phyloP scores from a whole-genome alignment of 2,113 vertebrate genomes.

The Myotis brandtii region DNA sequence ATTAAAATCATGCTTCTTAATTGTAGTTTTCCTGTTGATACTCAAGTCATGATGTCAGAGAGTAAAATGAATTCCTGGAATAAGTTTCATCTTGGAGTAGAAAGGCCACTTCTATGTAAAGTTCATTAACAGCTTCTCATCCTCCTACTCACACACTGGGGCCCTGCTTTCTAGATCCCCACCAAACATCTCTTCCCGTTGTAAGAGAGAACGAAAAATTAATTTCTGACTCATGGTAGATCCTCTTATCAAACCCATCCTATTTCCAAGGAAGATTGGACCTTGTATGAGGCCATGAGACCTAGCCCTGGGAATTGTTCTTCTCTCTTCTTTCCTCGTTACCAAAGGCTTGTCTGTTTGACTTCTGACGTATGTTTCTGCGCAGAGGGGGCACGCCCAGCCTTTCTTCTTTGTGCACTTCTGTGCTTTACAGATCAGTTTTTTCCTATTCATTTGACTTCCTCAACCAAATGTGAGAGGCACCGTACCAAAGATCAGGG shows the following conservation, averaged over 20 bases:
- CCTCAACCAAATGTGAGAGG: not conserved
- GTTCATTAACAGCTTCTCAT: not conserved
- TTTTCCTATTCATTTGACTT: slow-evolving; percentile 6
- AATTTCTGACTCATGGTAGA: not conserved
- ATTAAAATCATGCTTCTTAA: slow-evolving; percentile 40
- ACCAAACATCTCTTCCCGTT: not conserved
- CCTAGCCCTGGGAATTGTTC: not conserved
- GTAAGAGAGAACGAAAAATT: not conserved
- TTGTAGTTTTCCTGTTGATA: slow-evolving; percentile 36
- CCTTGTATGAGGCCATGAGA: not conserved
- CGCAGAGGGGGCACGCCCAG: not conserved
- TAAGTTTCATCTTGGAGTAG: not conserved
- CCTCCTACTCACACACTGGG: not conserved
- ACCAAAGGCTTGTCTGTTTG: not conserved
- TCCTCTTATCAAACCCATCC: not conserved
- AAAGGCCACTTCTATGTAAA: not conserved
- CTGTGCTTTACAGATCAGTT: not conserved
- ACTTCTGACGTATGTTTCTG: not conserved
- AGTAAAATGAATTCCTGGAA: not conserved
- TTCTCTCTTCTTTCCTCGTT: not conserved
- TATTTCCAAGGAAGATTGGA: not conserved
- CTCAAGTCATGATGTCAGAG: not conserved
- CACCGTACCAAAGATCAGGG: not conserved
- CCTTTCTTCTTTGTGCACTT: not conserved
- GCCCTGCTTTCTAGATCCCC: not conserved